Evolutionary conservation across 64 coral and sea anemone species (phyloP), one percentile per base, ranked within the genome.

Genomic region (Montipora cactus): DNA sequence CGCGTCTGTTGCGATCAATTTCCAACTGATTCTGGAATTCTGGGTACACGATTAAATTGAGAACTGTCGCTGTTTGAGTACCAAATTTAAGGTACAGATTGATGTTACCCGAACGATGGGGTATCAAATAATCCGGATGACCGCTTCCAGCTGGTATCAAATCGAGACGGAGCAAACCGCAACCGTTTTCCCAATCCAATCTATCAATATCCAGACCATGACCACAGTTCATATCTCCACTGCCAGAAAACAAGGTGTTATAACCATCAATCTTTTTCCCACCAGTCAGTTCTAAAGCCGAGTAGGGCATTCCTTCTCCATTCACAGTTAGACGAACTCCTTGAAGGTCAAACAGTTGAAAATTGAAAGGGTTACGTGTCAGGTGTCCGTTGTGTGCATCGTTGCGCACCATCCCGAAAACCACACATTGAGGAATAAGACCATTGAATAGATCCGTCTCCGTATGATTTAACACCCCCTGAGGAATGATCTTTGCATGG

Each of bases 41-140:
- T 18, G 87, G 48, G 87, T 89, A 76, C 4, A 89, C 67, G 22
- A 89, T 47, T 71, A 89, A 75, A 75, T 48, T 89, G 44, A 89
- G 16, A 55, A 75, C 15, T 76, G 10, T 1, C 0, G 16, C 6
- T 18, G n/a, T 75, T 2, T 14, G 5, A 16, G 37, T 57, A 14
- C 5, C 21, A 28, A 77, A 89, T 61, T 76, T 77, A 1, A 89
- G 1, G 11, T 78, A 57, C 7, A 90, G 3, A 44, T 78, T 78
- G 16, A 90, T 19, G 2, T 55, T 76, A 1, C 88, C 74, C 1
- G 0, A 61, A 1, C 75, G 45, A 47, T 79, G 74, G 21, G 75
- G 13, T 15, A 77, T 55, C 50, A 90, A 75, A 22, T 90, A 50
- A 59, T 75, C 49, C 1, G 74, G 74, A 47, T 61, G 75, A 15